A percentile compares a stretch with the other conserved stretches of the same genome.
Evolutionary conservation across 2,888 invertebrate genomes (phyloP).

Genomic region (Invenusta paracnida): DNA sequence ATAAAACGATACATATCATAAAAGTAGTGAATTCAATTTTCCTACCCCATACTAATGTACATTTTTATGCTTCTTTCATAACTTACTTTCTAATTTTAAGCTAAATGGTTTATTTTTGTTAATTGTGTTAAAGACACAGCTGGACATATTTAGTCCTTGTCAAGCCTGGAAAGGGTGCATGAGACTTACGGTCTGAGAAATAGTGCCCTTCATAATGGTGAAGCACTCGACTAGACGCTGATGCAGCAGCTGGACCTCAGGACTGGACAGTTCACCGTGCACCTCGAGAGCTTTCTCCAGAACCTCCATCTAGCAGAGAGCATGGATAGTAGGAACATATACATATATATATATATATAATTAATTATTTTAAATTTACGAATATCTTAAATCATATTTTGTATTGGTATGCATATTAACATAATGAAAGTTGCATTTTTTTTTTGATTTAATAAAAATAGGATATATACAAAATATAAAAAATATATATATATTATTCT

Average conservation of each 20-base stretch:
- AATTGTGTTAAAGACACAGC: too few relatives aligned
- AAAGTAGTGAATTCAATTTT: too few relatives aligned
- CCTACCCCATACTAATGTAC: too few relatives aligned
- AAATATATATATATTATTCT: too few relatives aligned
- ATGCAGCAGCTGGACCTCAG: conserved; percentile 51
- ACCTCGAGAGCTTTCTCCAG: conserved; percentile 50
- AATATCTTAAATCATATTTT: not conserved
- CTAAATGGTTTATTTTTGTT: too few relatives aligned
- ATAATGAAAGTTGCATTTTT: not conserved
- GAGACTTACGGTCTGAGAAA: conserved; percentile 47
- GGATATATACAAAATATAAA: too few relatives aligned
- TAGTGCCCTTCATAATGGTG: conserved; percentile 49
- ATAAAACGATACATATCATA: too few relatives aligned
- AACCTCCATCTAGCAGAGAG: conserved; percentile 49
- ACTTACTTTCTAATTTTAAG: too few relatives aligned
- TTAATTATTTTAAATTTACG: not conserved
- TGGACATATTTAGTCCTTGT: too few relatives aligned
- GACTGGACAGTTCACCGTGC: conserved; percentile 50
- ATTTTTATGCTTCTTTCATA: too few relatives aligned
- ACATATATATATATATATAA: too few relatives aligned
- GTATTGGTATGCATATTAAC: not conserved
- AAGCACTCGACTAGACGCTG: conserved; percentile 50
- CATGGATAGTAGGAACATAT: not conserved
- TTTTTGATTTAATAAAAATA: not conserved
- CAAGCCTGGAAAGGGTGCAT: too few relatives aligned